A percentile compares a stretch with the other conserved stretches of the same genome.
These are phyloP conservation scores for Phalacrocorax carbo DNA, from an alignment of 2,113 vertebrate genomes.

Conservation along the genomic window DNA sequence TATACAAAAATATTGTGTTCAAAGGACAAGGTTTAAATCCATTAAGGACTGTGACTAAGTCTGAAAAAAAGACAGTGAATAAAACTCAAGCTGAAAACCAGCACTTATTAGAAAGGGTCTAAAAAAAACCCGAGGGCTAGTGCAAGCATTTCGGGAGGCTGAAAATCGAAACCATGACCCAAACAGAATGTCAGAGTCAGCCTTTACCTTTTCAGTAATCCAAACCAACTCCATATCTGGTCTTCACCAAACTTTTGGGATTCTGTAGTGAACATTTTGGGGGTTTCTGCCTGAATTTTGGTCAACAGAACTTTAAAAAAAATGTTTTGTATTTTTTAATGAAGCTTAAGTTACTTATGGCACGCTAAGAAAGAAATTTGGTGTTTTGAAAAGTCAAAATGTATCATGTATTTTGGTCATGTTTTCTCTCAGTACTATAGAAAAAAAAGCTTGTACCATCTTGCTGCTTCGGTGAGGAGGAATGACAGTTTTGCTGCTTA, in stretches of 20 bases:
- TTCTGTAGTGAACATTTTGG: not conserved
- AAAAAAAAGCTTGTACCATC: not conserved
- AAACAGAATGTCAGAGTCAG: not conserved
- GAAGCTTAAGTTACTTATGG: not conserved
- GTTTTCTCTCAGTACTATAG: not conserved
- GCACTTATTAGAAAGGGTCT: not conserved
- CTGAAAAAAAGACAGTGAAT: not conserved
- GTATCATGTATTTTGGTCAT: not conserved
- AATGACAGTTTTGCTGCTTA: not conserved
- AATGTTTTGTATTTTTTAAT: not conserved
- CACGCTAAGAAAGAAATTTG: not conserved
- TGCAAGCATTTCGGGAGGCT: not conserved
- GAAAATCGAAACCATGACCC: not conserved
- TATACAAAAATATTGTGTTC: not conserved
- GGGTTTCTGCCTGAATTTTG: not conserved
- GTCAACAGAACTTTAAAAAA: not conserved
- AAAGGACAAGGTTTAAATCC: not conserved
- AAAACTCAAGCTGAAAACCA: not conserved
- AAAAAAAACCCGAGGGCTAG: not conserved
- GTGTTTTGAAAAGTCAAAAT: not conserved
- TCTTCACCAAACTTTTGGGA: not conserved
- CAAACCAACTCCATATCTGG: not conserved
- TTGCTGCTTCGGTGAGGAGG: not conserved
- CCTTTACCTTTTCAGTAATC: not conserved
- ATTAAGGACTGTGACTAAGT: not conserved